Evolutionary conservation across 2,113 vertebrate genomes (phyloP).

Genomic region (Sinocyclocheilus rhinocerous): DNA sequence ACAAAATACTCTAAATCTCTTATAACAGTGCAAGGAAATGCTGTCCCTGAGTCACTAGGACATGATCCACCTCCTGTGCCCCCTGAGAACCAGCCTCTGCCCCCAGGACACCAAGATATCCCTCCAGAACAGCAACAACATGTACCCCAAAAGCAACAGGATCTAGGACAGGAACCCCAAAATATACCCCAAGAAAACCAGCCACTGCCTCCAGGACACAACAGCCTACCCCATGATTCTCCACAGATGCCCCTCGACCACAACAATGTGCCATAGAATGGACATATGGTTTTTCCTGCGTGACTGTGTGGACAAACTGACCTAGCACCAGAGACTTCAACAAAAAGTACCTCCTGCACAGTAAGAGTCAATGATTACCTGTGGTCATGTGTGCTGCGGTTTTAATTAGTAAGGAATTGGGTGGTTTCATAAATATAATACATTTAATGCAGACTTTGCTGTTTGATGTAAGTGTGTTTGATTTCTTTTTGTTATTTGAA

Average conservation of each 20-base stretch:
- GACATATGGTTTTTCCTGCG: neutral
- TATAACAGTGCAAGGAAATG: conserved; percentile 69
- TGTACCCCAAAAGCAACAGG: conserved; percentile 51
- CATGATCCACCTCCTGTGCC: conserved; percentile 48
- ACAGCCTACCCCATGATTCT: conserved; percentile 56
- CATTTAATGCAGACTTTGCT: neutral
- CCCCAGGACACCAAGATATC: conserved; percentile 54
- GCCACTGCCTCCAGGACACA: conserved; percentile 60
- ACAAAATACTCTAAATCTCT: neutral
- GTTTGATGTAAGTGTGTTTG: neutral
- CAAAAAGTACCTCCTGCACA: conserved; percentile 52
- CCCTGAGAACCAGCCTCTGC: conserved; percentile 57
- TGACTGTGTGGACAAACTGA: conserved; percentile 40
- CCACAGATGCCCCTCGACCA: conserved; percentile 24
- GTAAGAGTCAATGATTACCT: conserved; percentile 33
- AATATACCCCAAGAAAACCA: conserved; percentile 67
- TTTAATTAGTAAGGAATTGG: conserved; percentile 16
- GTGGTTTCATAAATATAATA: conserved; percentile 17
- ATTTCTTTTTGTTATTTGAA: conserved; percentile 8
- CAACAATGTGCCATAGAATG: conserved; percentile 29
- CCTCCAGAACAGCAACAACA: conserved; percentile 49
- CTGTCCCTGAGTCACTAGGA: conserved; percentile 58
- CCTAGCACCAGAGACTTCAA: conserved; percentile 58
- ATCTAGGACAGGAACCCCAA: conserved; percentile 60
- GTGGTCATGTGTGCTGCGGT: neutral